Percentiles rank a stretch among this genome's conserved stretches.
Conservation (phyloP, 2,797 vertebrate species). For the Gallirallus australis region DNA sequence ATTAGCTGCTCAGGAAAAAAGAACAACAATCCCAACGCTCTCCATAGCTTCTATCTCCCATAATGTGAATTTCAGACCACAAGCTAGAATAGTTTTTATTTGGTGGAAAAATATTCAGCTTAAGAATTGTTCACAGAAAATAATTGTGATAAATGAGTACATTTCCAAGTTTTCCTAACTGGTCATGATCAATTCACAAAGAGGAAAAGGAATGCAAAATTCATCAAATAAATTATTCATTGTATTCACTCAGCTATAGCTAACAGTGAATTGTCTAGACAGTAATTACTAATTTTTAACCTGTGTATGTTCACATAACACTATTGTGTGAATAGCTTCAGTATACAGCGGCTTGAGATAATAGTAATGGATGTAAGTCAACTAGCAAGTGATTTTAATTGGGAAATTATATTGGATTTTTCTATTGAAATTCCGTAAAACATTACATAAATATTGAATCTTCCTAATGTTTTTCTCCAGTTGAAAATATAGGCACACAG, state of each 20-base stretch:
- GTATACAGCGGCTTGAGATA: not conserved
- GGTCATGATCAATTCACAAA: conserved; percentile 24
- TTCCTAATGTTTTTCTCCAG: conserved; percentile 1
- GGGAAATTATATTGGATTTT: conserved; percentile 71
- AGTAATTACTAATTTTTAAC: conserved; percentile 68
- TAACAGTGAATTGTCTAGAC: conserved; percentile 70
- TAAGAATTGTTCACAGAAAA: conserved; percentile 6
- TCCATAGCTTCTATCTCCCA: not conserved
- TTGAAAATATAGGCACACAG: not conserved
- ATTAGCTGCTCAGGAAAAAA: not conserved
- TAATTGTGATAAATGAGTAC: conserved; percentile 16
- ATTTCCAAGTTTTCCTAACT: conserved; percentile 43
- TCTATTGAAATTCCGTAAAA: conserved; percentile 56
- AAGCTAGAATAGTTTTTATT: not conserved
- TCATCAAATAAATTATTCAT: conserved; percentile 66
- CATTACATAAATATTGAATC: conserved; percentile 67
- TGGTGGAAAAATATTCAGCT: not conserved
- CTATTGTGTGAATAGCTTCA: conserved; percentile 18
- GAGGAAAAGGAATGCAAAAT: conserved; percentile 54
- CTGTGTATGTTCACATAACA: conserved; percentile 16
- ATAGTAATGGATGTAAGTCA: conserved; percentile 64
- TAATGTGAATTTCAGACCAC: not conserved
- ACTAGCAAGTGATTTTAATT: conserved; percentile 64
- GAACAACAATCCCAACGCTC: not conserved
- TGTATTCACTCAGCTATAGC: conserved; percentile 44